Conservation (phyloP, 2,797 vertebrate species). For the Streptopelia turtur region DNA sequence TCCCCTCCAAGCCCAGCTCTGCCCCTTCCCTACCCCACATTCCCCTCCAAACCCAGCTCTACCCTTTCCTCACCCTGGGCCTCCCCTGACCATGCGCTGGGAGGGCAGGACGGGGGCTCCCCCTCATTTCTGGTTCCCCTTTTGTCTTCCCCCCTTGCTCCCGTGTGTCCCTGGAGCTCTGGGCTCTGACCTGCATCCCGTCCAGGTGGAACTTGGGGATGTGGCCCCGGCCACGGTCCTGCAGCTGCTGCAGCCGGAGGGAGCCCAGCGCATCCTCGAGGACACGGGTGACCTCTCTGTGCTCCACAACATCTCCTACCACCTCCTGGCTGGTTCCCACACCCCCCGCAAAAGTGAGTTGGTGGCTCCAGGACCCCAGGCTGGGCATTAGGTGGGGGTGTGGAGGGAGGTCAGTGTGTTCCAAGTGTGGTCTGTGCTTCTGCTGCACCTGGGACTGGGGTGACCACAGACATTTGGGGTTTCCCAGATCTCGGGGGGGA, state of each 20-base stretch:
- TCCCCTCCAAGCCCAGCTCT: background rate
- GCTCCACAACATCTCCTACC: constrained; percentile 32
- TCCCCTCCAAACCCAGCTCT: background rate
- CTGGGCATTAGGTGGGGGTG: background rate
- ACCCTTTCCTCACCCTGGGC: background rate
- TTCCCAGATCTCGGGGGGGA: background rate
- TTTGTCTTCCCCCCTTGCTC: background rate
- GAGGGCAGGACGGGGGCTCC: background rate
- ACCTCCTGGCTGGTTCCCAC: constrained; percentile 50
- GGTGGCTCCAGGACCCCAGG: rapidly evolving
- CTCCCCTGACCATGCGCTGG: background rate
- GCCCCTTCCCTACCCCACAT: background rate
- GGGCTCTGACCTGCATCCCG: background rate
- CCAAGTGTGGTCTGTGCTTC: rapidly evolving
- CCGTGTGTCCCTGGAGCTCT: rapidly evolving
- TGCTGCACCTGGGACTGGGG: background rate
- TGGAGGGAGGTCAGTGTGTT: rapidly evolving
- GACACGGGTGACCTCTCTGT: background rate
- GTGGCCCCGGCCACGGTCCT: rapidly evolving
- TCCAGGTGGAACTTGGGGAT: background rate
- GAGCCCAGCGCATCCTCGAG: background rate
- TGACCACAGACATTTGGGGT: rapidly evolving
- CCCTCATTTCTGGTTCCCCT: background rate
- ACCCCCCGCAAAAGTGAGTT: constrained; percentile 72
- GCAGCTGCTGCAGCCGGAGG: background rate